Evolutionary conservation across 2,888 invertebrate species (phyloP).

Genomic region (Rotaria sp.): DNA sequence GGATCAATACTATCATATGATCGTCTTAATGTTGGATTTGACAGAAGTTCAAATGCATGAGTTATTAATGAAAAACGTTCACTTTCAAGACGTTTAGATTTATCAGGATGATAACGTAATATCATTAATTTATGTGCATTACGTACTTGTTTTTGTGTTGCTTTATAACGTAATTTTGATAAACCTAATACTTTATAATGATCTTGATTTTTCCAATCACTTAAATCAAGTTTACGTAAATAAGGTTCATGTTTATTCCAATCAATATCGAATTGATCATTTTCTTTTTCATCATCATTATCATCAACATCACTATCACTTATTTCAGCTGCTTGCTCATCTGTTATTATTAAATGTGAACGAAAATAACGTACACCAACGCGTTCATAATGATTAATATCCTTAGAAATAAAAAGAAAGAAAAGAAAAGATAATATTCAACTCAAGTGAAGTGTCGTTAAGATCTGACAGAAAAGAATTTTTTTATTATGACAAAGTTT

Average conservation of each 20-base stretch:
- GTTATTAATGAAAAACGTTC: slow-evolving; percentile 39
- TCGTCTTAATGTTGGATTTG: slow-evolving; percentile 70
- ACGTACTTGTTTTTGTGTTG: slow-evolving; percentile 84
- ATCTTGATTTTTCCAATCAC: slow-evolving; percentile 68
- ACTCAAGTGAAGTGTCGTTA: too few species aligned
- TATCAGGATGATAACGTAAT: slow-evolving; percentile 92
- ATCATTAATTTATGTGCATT: slow-evolving; percentile 80
- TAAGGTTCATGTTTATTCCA: slow-evolving; percentile 14
- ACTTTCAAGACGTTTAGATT: slow-evolving; percentile 55
- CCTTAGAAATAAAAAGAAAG: background rate
- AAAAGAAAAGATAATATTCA: too few species aligned
- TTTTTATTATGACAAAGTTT: too few species aligned
- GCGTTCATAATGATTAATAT: background rate
- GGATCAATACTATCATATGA: slow-evolving; percentile 96
- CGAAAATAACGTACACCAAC: slow-evolving; percentile 23
- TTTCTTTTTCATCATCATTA: slow-evolving; percentile 22
- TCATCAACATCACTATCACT: slow-evolving; percentile 16
- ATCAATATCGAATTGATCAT: slow-evolving; percentile 6
- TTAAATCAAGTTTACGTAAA: background rate
- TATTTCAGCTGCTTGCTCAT: background rate
- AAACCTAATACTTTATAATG: slow-evolving; percentile 92
- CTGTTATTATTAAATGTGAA: background rate
- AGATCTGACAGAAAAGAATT: too few species aligned
- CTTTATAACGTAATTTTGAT: slow-evolving; percentile 70
- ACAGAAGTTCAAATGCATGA: slow-evolving; percentile 77